phyloP scores from a whole-genome alignment of 2,797 vertebrate genomes.

The Sebastes oblongus region DNA sequence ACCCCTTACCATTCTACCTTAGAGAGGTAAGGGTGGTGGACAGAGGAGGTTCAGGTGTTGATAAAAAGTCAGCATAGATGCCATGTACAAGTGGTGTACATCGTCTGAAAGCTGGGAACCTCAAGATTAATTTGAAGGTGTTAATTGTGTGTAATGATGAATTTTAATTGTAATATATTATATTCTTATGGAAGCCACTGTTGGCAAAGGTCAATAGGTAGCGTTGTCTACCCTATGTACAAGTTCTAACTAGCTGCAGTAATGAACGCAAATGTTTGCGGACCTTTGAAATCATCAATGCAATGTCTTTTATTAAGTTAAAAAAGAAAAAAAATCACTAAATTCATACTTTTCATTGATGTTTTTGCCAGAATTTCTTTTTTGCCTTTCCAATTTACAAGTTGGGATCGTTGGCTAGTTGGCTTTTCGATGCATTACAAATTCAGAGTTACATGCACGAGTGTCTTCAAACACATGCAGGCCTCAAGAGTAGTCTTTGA shows the following conservation, averaged over 20 bases:
- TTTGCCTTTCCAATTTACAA: background rate
- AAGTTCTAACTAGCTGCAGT: background rate
- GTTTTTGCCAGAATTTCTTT: background rate
- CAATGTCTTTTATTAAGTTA: background rate
- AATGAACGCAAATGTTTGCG: background rate
- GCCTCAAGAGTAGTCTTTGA: background rate
- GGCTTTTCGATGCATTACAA: rapidly evolving
- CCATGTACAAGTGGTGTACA: no score
- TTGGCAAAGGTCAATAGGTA: background rate
- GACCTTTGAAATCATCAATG: background rate
- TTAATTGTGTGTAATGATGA: background rate
- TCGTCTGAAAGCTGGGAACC: no score
- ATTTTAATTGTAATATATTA: background rate
- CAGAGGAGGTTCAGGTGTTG: no score
- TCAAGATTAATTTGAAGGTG: no score
- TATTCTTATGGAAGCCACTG: background rate
- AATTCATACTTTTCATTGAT: background rate
- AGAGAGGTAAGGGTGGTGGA: no score
- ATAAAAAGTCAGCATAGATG: no score
- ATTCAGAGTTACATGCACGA: background rate
- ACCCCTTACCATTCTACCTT: no score
- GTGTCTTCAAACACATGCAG: background rate
- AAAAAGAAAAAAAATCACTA: no score
- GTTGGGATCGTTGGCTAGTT: no score
- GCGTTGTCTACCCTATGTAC: background rate